Conservation (phyloP, 2,888 invertebrate genomes). For the Catocala fraxini region DNA sequence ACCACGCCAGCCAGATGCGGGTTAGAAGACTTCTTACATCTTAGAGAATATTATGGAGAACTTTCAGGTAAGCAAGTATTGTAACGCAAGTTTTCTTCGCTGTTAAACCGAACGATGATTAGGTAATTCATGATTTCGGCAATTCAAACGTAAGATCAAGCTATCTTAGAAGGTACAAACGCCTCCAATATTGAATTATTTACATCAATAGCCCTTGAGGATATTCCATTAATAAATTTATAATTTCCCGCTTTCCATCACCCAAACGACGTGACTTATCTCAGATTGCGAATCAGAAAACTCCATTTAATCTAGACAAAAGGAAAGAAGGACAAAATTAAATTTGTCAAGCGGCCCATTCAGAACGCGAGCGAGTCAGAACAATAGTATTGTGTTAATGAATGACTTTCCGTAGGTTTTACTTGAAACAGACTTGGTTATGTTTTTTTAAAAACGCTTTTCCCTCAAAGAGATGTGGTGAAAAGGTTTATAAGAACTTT, state of each 20-base stretch:
- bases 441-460: conserved; percentile 29
- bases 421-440: conserved; percentile 29
- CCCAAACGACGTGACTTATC: conserved; percentile 19
- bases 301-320: conserved; percentile 51
- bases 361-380: conserved; percentile 32
- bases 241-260: conserved; percentile 35
- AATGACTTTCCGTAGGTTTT: conserved; percentile 41
- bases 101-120: too few relatives aligned
- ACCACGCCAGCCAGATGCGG: too few relatives aligned
- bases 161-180: too few relatives aligned
- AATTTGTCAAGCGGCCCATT: conserved; percentile 55
- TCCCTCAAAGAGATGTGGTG: conserved; percentile 36
- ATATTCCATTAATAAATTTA: conserved; percentile 19
- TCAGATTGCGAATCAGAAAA: conserved; percentile 51
- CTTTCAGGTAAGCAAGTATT: too few relatives aligned
- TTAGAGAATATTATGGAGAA: too few relatives aligned
- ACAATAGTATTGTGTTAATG: conserved; percentile 51
- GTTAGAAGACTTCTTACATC: too few relatives aligned
- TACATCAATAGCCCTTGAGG: neutral
- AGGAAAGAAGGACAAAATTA: conserved; percentile 48
- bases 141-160: too few relatives aligned
- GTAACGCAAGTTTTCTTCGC: too few relatives aligned
- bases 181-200: too few relatives aligned
- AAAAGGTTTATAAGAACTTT: conserved; percentile 26
- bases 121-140: too few relatives aligned